Percentiles rank a stretch among this genome's conserved stretches.
Evolutionary conservation across 2,797 vertebrate species (phyloP).

Genomic region (Arrhamphus sclerolepis): DNA sequence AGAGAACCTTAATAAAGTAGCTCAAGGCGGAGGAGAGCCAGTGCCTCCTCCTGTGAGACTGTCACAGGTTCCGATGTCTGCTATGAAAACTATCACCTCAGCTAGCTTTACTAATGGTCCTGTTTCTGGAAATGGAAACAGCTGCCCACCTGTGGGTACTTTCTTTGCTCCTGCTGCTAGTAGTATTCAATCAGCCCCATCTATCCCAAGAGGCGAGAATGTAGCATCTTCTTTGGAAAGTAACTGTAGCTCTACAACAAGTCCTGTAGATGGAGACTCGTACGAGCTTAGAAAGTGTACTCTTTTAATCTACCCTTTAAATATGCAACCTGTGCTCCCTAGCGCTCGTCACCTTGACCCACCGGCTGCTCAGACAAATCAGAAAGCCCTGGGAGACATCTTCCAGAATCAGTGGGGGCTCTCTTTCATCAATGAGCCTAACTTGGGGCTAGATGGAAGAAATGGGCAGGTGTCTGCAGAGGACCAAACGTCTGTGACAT

Average conservation of each 20-base stretch:
- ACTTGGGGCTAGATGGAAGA: constrained; percentile 80
- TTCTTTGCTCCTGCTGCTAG: constrained; percentile 91
- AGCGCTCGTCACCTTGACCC: constrained; percentile 83
- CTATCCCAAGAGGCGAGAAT: constrained; percentile 84
- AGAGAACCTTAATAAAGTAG: constrained; percentile 99
- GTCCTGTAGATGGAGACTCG: constrained; percentile 79
- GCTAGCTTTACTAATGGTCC: constrained; percentile 96
- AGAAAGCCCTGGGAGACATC: constrained; percentile 97
- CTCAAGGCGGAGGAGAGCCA: constrained; percentile 86
- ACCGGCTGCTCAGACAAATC: constrained; percentile 86
- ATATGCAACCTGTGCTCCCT: constrained; percentile 97
- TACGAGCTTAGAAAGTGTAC: constrained; percentile 92
- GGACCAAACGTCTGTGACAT: constrained; percentile 81
- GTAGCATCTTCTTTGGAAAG: constrained; percentile 82
- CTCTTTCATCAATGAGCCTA: constrained; percentile 98
- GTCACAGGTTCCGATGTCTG: constrained; percentile 96
- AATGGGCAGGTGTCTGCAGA: constrained; percentile 75
- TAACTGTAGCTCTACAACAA: constrained; percentile 73
- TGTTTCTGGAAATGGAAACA: constrained; percentile 87
- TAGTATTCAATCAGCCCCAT: constrained; percentile 83
- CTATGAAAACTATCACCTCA: constrained; percentile 98
- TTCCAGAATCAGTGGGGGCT: constrained; percentile 99
- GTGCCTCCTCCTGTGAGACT: constrained; percentile 81
- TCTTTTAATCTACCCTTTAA: constrained; percentile 97
- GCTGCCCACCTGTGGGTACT: constrained; percentile 85